A percentile compares a stretch with the other conserved stretches of the same genome.
These are phyloP conservation scores for Xestia ashworthii DNA, from an alignment of 2,888 invertebrate species.

Conservation along the genomic window DNA sequence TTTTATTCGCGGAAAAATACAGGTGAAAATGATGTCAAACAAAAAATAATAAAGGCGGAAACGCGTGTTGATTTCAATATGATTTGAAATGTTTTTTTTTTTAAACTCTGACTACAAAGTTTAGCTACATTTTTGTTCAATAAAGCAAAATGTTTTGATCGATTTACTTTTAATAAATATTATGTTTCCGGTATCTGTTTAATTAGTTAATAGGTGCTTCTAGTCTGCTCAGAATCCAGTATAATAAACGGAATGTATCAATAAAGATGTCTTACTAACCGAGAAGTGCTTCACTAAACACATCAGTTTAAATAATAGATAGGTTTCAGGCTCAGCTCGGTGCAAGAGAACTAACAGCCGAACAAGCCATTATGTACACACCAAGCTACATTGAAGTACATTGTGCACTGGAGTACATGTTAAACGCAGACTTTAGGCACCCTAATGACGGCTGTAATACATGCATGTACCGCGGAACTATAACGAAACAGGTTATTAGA, in stretches of 20 bases:
- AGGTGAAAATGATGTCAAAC: constrained; percentile 62
- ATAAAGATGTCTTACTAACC: constrained; percentile 40
- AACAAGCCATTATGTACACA: constrained; percentile 52
- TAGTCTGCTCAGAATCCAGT: background rate
- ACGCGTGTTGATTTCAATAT: constrained; percentile 34
- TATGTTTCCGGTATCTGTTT: constrained; percentile 1
- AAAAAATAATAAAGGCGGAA: constrained; percentile 39
- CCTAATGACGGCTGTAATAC: constrained; percentile 55
- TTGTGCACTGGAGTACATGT: constrained; percentile 40
- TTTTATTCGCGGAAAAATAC: constrained; percentile 66
- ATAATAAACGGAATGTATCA: constrained; percentile 21
- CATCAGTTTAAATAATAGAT: constrained; percentile 57
- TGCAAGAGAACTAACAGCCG: constrained; percentile 51
- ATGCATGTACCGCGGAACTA: constrained; percentile 36
- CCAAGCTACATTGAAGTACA: constrained; percentile 29
- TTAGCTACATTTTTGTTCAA: constrained; percentile 11
- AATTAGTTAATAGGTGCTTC: background rate
- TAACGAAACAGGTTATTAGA: constrained; percentile 42
- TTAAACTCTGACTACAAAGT: background rate
- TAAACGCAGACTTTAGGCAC: constrained; percentile 54
- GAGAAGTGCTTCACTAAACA: constrained; percentile 40
- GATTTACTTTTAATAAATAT: background rate
- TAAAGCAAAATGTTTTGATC: background rate
- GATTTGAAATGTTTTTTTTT: constrained; percentile 13
- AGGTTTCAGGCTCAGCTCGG: constrained; percentile 48